Evolutionary conservation across 2,113 vertebrate species (phyloP).

Genomic region (Jaculus jaculus): DNA sequence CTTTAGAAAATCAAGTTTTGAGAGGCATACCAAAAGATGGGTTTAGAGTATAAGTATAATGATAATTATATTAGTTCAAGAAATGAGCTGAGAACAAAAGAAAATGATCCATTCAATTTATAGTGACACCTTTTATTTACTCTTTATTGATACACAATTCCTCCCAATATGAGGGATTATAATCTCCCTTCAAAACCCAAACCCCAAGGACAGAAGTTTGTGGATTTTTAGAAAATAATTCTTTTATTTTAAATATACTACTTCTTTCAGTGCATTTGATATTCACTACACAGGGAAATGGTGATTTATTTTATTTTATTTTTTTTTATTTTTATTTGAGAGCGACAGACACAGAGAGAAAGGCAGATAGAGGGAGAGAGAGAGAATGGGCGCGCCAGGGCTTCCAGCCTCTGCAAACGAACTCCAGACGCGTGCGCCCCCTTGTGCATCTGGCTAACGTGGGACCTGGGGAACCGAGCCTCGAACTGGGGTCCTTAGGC

Average conservation of each 20-base stretch:
- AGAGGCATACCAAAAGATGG: neutral
- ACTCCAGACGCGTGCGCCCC: too few species aligned
- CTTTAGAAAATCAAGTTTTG: neutral
- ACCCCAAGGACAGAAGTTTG: neutral
- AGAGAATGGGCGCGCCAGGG: too few species aligned
- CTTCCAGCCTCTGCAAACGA: too few species aligned
- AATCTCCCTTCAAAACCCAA: neutral
- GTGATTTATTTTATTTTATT: too few species aligned
- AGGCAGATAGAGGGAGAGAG: too few species aligned
- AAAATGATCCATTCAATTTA: neutral
- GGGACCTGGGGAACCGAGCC: too few species aligned
- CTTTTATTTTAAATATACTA: conserved; percentile 12
- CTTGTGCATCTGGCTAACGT: too few species aligned
- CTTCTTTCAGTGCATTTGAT: conserved; percentile 9
- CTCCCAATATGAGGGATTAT: neutral
- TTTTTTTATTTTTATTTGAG: too few species aligned
- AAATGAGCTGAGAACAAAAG: neutral
- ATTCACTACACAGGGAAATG: conserved; percentile 16
- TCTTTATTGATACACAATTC: neutral
- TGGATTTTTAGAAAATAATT: neutral
- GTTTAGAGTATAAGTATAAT: neutral
- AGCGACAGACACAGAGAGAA: too few species aligned
- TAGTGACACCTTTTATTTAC: neutral
- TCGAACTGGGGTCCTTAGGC: too few species aligned
- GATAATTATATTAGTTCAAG: neutral